Evolutionary conservation across 2,113 vertebrate species (phyloP).

Genomic region (Corythoichthys haematopterus): DNA sequence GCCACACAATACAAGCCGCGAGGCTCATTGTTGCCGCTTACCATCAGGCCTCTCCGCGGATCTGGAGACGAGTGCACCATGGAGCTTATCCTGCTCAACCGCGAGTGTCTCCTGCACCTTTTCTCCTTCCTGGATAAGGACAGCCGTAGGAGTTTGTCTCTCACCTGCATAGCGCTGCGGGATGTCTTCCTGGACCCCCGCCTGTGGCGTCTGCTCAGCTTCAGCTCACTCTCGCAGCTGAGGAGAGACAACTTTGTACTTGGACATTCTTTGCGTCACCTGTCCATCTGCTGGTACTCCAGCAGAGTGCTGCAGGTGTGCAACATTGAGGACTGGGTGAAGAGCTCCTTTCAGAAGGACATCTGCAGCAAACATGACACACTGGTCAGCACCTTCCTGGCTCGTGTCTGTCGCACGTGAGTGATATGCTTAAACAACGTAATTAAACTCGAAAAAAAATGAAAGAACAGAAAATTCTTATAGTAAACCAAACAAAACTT

Average conservation of each 20-base stretch:
- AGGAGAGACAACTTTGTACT: constrained; percentile 83
- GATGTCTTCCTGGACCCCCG: constrained; percentile 80
- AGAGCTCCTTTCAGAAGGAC: constrained; percentile 82
- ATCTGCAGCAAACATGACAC: constrained; percentile 82
- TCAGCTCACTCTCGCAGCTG: constrained; percentile 81
- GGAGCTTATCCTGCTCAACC: constrained; percentile 83
- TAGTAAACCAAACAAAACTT: too few relatives aligned
- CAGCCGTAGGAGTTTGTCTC: constrained; percentile 77
- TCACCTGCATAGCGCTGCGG: constrained; percentile 75
- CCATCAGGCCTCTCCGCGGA: constrained; percentile 36
- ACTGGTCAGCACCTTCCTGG: constrained; percentile 80
- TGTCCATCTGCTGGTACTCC: constrained; percentile 88
- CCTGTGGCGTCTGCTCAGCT: constrained; percentile 82
- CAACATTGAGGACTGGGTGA: constrained; percentile 90
- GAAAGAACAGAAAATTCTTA: too few relatives aligned
- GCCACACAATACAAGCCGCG: constrained; percentile 52
- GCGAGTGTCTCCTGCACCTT: constrained; percentile 86
- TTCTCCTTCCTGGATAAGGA: constrained; percentile 93
- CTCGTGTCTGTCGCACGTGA: constrained; percentile 80
- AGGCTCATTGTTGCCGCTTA: constrained; percentile 50
- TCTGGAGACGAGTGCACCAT: constrained; percentile 57
- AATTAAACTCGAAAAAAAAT: too few relatives aligned
- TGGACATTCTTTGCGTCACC: constrained; percentile 76
- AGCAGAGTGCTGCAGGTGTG: constrained; percentile 85
- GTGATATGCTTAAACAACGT: constrained; percentile 31